These are phyloP conservation scores for Idris sp. DNA, from an alignment of 1,140 invertebrate species.

Conservation along the genomic window DNA sequence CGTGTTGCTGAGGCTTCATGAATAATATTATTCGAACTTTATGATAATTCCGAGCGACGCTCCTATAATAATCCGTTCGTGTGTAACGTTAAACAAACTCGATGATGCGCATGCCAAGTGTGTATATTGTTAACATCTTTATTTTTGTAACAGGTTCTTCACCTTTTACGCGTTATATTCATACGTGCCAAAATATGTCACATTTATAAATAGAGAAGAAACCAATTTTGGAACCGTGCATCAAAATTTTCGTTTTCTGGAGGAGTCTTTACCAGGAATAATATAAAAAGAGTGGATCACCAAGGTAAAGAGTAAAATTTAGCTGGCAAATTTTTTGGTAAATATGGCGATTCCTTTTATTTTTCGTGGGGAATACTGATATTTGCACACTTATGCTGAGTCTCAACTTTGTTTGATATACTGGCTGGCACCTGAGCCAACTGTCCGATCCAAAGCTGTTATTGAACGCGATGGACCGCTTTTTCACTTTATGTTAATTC, in stretches of 20 bases:
- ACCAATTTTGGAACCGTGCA: constrained; percentile 43
- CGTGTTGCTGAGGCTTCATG: constrained; percentile 29
- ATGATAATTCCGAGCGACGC: constrained; percentile 39
- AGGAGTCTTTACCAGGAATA: no score
- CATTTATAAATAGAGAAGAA: constrained; percentile 58
- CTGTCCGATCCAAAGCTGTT: constrained; percentile 45
- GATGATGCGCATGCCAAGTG: constrained; percentile 30
- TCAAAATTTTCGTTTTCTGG: constrained; percentile 31
- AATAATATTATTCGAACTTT: constrained; percentile 54
- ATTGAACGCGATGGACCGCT: constrained; percentile 41
- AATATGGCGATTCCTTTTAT: no score
- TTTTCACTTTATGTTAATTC: constrained; percentile 55
- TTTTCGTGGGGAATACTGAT: not conserved
- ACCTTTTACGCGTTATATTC: constrained; percentile 53
- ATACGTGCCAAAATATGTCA: constrained; percentile 53
- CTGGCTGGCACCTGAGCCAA: constrained; percentile 52
- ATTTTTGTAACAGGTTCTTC: constrained; percentile 58
- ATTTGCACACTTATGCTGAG: constrained; percentile 37
- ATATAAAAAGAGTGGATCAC: no score
- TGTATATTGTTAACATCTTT: constrained; percentile 51
- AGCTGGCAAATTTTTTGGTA: no score
- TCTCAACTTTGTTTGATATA: constrained; percentile 57
- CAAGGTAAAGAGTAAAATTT: no score
- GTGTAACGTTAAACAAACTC: constrained; percentile 33
- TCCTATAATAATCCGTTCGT: constrained; percentile 33